A percentile compares a stretch with the other conserved stretches of the same genome.
These are phyloP conservation scores for Xenopus laevis DNA, from an alignment of 2,113 vertebrate species.

Conservation along the genomic window DNA sequence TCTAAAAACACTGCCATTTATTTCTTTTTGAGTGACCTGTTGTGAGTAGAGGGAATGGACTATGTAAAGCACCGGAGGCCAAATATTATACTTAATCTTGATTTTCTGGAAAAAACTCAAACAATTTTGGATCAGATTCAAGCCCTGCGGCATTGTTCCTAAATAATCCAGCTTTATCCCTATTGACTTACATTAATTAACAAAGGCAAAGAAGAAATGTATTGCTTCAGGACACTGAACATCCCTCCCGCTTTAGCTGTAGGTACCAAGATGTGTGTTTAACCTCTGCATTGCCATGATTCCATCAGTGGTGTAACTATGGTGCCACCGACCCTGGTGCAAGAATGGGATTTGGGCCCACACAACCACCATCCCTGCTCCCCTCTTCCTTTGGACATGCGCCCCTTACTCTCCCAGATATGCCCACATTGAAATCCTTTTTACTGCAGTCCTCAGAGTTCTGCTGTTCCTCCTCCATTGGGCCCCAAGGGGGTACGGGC, in stretches of 20 bases:
- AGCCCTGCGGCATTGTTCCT: conserved; percentile 7
- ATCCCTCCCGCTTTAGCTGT: neutral
- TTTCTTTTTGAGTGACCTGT: neutral
- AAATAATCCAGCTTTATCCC: conserved; percentile 11
- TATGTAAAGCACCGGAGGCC: conserved; percentile 16
- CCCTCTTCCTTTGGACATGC: no score
- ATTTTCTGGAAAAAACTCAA: conserved; percentile 20
- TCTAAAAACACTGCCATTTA: neutral
- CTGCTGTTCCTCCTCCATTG: no score
- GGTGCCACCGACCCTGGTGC: no score
- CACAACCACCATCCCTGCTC: no score
- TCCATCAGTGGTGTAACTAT: no score
- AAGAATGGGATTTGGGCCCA: no score
- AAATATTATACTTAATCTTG: conserved; percentile 20
- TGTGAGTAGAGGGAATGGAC: neutral
- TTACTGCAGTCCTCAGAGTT: no score
- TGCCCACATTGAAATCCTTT: no score
- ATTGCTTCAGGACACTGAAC: neutral
- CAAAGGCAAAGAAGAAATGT: conserved; percentile 2
- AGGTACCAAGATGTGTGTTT: neutral
- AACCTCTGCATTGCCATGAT: conserved; percentile 32
- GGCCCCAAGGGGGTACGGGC: no score
- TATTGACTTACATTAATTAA: conserved; percentile 12
- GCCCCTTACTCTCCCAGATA: no score
- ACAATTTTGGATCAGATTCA: conserved; percentile 26